Base-by-base conservation (phyloP, 2,797 vertebrate species). In the Lutjanus argentimaculatus region DNA sequence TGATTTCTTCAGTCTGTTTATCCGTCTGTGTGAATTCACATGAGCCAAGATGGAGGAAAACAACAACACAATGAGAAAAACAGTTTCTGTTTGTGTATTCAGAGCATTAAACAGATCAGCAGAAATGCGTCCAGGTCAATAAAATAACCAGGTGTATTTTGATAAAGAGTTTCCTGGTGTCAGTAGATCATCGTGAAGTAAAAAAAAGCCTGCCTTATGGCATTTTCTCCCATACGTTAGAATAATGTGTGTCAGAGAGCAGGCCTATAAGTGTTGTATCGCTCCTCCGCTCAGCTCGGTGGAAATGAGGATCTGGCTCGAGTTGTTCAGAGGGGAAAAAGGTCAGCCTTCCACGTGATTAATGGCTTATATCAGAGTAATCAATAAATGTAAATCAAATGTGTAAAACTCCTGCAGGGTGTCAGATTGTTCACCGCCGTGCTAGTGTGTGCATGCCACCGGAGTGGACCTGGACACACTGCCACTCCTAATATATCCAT, bases 381-480 rank as follows among this genome's bases (percentile, higher is more conserved):
- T 95, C 93, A 70, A 95, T 94, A 93, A 78, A 94, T 94, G 88
- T 85, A 93, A 94, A 95, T 94, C 79, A 88, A 87, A 88, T n/a
- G 73, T 79, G 87, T 86, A 91, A 94, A 94, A 92, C 86, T 91
- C 84, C 80, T 88, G 84, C 82, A 75, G 75, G 86, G 67, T 82
- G 75, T 83, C 76, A 79, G 69, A 78, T 62, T 80, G 66, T 82
- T 81, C 68, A 49, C 30, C 30, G 13, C 66, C 8, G 8, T 58
- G 56, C 30, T 40, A 17, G 63, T 65, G 65, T 57, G 59, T 36
- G 53, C 68, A 30, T 12, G 43, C 71, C 63, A 30, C 62, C 13
- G 17, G 55, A 67, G 45, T 64, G 55, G 67, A 85, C 58, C 63
- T 61, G 42, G 58, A 73, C 75, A 52, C 63, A n/a, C 74, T 90